A percentile compares a stretch with the other conserved stretches of the same genome.
These are phyloP conservation scores for Ammospiza maritima DNA, from an alignment of 2,797 vertebrate genomes.

Conservation along the genomic window DNA sequence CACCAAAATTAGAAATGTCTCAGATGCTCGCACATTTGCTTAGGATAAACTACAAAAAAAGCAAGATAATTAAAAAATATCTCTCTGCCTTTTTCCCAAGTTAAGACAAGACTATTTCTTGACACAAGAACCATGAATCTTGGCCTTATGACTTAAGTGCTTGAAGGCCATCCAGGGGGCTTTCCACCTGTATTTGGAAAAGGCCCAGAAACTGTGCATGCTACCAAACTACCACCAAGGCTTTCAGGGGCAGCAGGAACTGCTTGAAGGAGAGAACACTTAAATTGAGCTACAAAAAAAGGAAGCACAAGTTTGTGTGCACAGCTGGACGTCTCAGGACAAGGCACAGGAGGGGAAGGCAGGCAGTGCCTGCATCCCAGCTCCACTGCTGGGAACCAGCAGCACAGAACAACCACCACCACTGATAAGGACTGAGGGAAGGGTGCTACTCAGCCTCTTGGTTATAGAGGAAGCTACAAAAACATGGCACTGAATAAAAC, in stretches of 20 bases:
- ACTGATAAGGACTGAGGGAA: background rate
- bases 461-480: background rate
- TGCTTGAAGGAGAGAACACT: background rate
- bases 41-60: conserved; percentile 51
- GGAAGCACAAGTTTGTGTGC: background rate
- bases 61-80: conserved; percentile 32
- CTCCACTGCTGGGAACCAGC: background rate
- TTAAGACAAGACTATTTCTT: background rate
- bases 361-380: background rate
- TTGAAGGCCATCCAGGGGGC: background rate
- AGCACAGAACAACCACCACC: background rate
- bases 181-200: background rate
- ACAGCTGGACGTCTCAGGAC: background rate
- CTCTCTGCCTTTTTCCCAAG: background rate
- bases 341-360: background rate
- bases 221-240: background rate
- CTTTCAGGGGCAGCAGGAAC: background rate
- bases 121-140: background rate
- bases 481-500: background rate
- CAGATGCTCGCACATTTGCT: conserved; percentile 54
- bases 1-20: conserved; percentile 51
- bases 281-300: background rate
- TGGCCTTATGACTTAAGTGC: background rate
- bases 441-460: background rate
- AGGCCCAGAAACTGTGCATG: background rate